Evolutionary conservation across 2,797 vertebrate genomes (phyloP), one percentile per base, ranked within the genome.

Genomic region (Ceyx erithaca): DNA sequence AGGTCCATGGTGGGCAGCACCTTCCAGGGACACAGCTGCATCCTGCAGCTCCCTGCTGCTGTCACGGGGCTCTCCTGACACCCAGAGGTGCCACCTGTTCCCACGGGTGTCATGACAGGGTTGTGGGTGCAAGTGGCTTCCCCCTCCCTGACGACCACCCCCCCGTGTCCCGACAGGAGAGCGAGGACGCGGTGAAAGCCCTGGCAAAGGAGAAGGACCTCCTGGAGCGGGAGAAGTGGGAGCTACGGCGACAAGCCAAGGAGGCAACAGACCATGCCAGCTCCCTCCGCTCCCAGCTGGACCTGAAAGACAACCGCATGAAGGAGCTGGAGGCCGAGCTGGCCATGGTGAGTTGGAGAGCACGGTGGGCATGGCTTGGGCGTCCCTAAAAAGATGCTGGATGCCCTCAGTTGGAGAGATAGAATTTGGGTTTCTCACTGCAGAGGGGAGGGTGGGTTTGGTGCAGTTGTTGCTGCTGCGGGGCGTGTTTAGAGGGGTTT

Each of bases 301-400:
- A 99, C 97, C 98, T 99, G 96, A 99, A 99, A 96, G 99, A 99
- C 98, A 99, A 99, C 98, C 96, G 99, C 80, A 99, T 99, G 97
- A 99, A 99, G 98, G 99, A 99, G 94, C 98, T 99, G 97, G 99
- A 99, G 97, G 99, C 99, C 0, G 99, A 99, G 96, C 98, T 99
- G 92, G 98, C 99, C 95, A 99, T 99, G 99, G 99, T 99, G 97
- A 99, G 98, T 46, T 21, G 48, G 48, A 49, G 48, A 3, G 10
- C 7, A 0, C 7, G 0, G 26, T 1, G 4, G 14, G 52, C 26
- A 25, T 1, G 1, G 1, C 51, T 17, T 1, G 0, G 26, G 88
- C 31, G 2, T 35, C 1, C 1, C 28, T 86, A 7, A 5, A 28
- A 43, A 71, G 8, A 12, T 64, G n/a, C 18, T 43, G 48, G 49